Percentiles rank a stretch among this genome's conserved stretches.
Conservation (phyloP, 2,113 vertebrate genomes). For the Panthera tigris region DNA sequence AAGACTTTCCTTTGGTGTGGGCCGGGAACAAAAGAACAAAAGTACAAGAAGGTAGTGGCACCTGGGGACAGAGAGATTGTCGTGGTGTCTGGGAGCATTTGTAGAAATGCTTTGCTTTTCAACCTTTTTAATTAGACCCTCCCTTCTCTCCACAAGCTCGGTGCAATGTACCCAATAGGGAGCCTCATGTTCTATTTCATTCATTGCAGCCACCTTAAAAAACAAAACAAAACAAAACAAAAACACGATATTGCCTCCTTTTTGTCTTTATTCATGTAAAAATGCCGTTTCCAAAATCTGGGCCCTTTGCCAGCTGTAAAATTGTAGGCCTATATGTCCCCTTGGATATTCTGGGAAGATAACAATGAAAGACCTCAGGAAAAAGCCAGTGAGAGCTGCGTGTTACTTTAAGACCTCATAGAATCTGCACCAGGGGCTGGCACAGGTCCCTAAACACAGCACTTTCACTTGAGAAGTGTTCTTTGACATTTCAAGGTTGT, state of each 20-base stretch:
- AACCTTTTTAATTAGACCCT: background rate
- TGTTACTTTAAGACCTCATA: background rate
- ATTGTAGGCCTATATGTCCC: background rate
- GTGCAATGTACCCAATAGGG: background rate
- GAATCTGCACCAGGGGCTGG: background rate
- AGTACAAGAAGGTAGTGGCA: background rate
- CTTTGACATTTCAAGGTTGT: background rate
- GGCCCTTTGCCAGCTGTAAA: constrained; percentile 15
- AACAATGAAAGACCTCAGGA: background rate
- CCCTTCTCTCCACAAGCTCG: background rate
- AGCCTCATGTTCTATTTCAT: background rate
- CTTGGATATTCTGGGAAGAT: background rate
- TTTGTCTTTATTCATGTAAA: constrained; percentile 18
- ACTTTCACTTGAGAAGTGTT: background rate
- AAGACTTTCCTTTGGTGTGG: background rate
- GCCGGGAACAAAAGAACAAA: background rate
- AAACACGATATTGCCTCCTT: background rate
- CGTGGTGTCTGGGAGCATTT: fast-evolving
- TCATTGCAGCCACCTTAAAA: constrained; percentile 2
- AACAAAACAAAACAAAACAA: background rate
- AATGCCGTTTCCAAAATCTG: background rate
- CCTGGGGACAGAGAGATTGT: background rate
- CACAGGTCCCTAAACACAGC: background rate
- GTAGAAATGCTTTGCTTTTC: background rate
- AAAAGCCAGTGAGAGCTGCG: background rate